Conservation (phyloP, 2,113 vertebrate genomes). For the Platysteira castanea region DNA sequence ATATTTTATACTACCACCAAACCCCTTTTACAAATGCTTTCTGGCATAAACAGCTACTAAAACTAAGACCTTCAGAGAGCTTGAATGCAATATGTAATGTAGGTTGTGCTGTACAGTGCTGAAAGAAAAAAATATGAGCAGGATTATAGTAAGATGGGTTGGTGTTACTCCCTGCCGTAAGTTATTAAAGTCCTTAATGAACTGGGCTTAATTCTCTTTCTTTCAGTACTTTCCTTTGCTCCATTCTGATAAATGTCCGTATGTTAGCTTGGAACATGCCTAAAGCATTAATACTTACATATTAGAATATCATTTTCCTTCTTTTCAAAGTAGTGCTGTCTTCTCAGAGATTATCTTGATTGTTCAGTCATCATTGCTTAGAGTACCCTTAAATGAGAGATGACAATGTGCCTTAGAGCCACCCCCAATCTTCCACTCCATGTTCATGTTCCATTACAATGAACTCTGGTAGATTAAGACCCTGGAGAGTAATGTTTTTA, state of each 20-base stretch:
- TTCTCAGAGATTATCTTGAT: background rate
- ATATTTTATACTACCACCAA: background rate
- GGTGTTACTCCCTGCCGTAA: background rate
- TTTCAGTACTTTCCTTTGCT: background rate
- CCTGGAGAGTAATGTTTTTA: conserved; percentile 28
- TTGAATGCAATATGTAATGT: background rate
- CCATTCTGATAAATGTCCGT: background rate
- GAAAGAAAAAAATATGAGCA: background rate
- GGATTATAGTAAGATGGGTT: background rate
- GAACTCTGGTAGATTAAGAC: background rate
- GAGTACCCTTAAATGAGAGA: background rate
- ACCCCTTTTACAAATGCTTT: background rate
- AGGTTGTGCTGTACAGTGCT: background rate
- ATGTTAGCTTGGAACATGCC: background rate
- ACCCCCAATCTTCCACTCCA: background rate
- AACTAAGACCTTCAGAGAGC: background rate
- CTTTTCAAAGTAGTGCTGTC: background rate
- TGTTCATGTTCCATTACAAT: background rate
- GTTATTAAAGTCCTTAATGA: background rate
- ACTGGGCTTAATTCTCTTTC: background rate
- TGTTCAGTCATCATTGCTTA: background rate
- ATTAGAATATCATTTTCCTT: background rate
- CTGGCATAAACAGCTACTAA: background rate
- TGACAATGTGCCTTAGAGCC: background rate
- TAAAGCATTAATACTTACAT: background rate